Percentiles rank a stretch among this genome's conserved stretches.
Conservation (phyloP, 2,888 invertebrate genomes). For the Eurois occulta region DNA sequence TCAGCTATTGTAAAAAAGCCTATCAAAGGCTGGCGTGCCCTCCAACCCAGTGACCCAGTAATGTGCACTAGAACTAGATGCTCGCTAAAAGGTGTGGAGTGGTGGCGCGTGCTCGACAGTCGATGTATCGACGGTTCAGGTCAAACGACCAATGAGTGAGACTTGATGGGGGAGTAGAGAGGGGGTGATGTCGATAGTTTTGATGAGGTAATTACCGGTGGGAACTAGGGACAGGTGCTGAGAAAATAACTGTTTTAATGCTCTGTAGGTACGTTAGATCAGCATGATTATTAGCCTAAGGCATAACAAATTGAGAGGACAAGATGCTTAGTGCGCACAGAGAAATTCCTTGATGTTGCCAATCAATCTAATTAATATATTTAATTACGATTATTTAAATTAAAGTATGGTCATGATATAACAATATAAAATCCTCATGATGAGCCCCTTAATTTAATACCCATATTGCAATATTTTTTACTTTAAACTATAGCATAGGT, state of each 20-base stretch:
- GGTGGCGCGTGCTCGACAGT: slow-evolving; percentile 87
- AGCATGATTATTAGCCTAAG: no score
- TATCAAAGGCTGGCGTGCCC: slow-evolving; percentile 37
- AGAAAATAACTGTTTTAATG: background rate
- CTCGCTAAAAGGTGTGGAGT: slow-evolving; percentile 80
- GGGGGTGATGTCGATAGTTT: slow-evolving; percentile 54
- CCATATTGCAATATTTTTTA: no score
- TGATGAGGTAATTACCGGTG: background rate
- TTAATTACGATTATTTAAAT: no score
- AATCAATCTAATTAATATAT: no score
- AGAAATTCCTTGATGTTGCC: no score
- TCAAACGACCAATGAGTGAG: slow-evolving; percentile 79
- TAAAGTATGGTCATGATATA: no score
- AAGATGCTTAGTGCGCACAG: no score
- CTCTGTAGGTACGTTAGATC: background rate
- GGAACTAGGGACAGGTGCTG: background rate
- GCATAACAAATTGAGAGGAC: no score
- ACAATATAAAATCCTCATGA: no score
- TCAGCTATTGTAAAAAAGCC: slow-evolving; percentile 6
- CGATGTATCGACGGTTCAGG: slow-evolving; percentile 82
- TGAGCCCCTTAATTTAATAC: no score
- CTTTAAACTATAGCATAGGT: no score
- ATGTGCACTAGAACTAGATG: slow-evolving; percentile 70
- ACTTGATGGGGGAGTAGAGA: slow-evolving; percentile 68
- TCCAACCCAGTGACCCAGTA: slow-evolving; percentile 81